These are phyloP conservation scores for Rhadinocentrus ornatus DNA, from an alignment of 2,797 vertebrate species.

Conservation along the genomic window DNA sequence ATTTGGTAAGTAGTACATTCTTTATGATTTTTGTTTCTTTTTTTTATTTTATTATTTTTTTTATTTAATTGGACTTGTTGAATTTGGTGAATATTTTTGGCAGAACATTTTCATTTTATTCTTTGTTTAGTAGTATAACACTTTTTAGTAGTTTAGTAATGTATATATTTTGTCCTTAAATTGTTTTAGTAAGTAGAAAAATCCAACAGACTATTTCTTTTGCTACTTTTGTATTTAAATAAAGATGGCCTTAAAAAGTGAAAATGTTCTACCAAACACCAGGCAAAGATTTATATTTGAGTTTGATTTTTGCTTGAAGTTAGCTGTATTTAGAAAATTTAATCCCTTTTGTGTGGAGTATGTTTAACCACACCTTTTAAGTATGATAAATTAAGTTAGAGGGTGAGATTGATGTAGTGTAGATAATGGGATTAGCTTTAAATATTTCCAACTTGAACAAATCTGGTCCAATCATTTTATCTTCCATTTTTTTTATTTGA, in stretches of 20 bases:
- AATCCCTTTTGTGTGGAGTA: constrained; percentile 26
- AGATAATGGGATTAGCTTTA: constrained; percentile 33
- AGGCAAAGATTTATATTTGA: constrained; percentile 29
- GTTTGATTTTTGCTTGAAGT: constrained; percentile 20
- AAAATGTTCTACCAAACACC: constrained; percentile 77
- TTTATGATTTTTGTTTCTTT: constrained; percentile 76
- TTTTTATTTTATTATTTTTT: constrained; percentile 65
- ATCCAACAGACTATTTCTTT: neutral
- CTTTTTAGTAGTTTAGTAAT: constrained; percentile 34
- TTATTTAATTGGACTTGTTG: constrained; percentile 37
- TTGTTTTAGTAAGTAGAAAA: constrained; percentile 3
- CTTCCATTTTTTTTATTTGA: constrained; percentile 54
- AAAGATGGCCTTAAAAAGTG: constrained; percentile 52
- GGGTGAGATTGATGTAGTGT: constrained; percentile 29
- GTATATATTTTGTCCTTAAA: constrained; percentile 14
- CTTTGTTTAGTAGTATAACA: constrained; percentile 68
- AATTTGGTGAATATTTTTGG: constrained; percentile 58
- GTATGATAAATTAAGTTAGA: constrained; percentile 22
- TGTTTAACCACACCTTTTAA: constrained; percentile 37
- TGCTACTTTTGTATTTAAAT: constrained; percentile 8
- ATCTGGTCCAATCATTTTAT: constrained; percentile 54
- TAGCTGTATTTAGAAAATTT: constrained; percentile 25
- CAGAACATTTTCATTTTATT: constrained; percentile 58
- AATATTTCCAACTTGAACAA: constrained; percentile 48
- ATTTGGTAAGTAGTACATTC: constrained; percentile 87